Base-by-base conservation (phyloP, 2,888 invertebrate species). In the Poecilus cupreus region DNA sequence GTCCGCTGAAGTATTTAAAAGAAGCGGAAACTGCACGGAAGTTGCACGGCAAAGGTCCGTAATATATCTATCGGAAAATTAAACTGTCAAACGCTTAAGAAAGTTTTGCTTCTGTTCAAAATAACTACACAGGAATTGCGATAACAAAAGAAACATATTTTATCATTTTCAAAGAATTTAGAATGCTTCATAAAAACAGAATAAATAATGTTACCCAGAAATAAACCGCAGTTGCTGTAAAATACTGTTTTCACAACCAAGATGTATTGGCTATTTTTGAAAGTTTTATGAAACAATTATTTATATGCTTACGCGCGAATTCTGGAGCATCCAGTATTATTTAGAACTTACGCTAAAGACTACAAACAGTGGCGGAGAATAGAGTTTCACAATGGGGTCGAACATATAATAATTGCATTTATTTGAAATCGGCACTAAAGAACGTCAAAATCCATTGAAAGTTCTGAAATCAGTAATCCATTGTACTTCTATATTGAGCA, bases 1-100 rank as follows among this genome's bases (percentile, higher is more conserved):
- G 85, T 85, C 85, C 82, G 54, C 54, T 84, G 79, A 84, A 85
- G 82, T 83, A 85, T 85, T 85, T 84, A 85, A 80, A 80, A 80
- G 80, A 80, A 80, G 75, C 32, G 51, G 37, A 75, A 75, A 75
- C 75, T 75, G 75, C 43, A 75, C 49, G 49, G 51, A 75, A 75
- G 72, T 46, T 72, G 46, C 72, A 46, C 46, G 72, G 51, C 75
- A 75, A 75, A 75, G 75, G 75, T 80, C 39, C 22, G 72, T 80
- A 80, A 80, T 80, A 80, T 80, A 80, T 80, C 80, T 80, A 80
- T 80, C 57, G 80, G 80, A 80, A 80, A 80, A 80, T 80, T 80
- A 80, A 80, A 80, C 80, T 80, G 80, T 80, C 80, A 80, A 80
- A 80, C 72, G 72, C 6, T 32, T 72, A 43, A 37, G 13, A 80